These are phyloP conservation scores for Pammene aurita DNA, from an alignment of 2,888 invertebrate species.

Conservation along the genomic window DNA sequence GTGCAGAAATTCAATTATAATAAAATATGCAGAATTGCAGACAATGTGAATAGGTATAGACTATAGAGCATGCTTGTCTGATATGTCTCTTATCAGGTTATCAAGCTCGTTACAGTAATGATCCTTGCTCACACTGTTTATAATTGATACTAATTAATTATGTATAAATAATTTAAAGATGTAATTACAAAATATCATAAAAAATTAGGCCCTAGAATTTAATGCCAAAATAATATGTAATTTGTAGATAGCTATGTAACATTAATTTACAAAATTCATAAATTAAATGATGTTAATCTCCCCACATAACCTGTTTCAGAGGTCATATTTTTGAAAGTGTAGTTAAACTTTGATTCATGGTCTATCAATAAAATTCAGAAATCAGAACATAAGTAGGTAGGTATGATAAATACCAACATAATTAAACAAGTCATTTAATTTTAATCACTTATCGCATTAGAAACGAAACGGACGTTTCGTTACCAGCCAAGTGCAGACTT, in stretches of 20 bases:
- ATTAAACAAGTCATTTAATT: background rate
- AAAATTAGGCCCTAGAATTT: no score
- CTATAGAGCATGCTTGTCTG: background rate
- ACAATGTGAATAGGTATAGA: background rate
- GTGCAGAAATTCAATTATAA: no score
- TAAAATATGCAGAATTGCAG: no score
- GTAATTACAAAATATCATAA: no score
- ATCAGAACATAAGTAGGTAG: conserved; percentile 1
- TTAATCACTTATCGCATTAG: conserved; percentile 14
- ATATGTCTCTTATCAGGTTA: background rate
- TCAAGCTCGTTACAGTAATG: background rate
- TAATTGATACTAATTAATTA: no score
- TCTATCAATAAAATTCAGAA: background rate
- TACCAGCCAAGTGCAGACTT: conserved; percentile 1
- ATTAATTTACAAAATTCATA: no score
- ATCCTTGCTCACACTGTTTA: no score
- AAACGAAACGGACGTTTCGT: background rate
- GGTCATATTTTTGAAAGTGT: background rate
- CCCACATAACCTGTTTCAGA: no score
- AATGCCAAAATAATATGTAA: no score
- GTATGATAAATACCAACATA: background rate
- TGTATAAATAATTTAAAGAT: no score
- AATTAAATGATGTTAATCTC: no score
- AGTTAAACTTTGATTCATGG: background rate
- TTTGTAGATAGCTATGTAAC: no score